Base-by-base conservation (phyloP, 2,797 vertebrate genomes). In the Mareca strepera region DNA sequence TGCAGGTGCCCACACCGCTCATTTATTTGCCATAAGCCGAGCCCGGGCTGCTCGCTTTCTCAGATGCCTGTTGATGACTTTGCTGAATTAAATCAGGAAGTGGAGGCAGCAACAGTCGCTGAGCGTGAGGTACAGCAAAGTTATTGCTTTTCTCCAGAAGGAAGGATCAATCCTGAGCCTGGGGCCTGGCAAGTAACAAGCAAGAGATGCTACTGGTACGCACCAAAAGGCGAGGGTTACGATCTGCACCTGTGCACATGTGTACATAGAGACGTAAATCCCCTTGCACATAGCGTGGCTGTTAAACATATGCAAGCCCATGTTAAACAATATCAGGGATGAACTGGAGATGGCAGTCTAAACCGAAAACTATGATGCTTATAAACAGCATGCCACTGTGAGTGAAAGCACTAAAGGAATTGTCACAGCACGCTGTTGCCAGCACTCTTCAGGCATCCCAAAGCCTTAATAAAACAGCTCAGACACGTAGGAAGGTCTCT, bases 291-390 rank as follows among this genome's bases (percentile, higher is more conserved):
- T 3, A 37, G 8, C 5, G 46, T 37, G 74, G 10, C 31, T 43
- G 35, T 46, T 6, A 37, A 58, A 35, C 2, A 0, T 23, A 29
- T 11, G 28, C 29, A 26, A 58, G 37, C 48, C 31, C 58, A 25
- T 35, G 15, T 70, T 21, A 33, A 75, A 80, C 86, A 72, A 1
- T 91, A 35, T 76, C 87, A n/a, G 77, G 43, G 70, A 29, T 74
- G 82, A 82, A 88, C 91, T 96, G 91, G 93, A 92, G 91, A 75
- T 91, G 95, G 94, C 93, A 96, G 90, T 52, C 22, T 85, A 63
- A 68, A 73, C 92, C 83, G 82, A 52, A 81, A 53, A 31, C 60
- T 7, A 79, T 8, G 44, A 1, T 7, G 39, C 59, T 18, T 26
- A 41, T 39, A 12, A 31, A 29, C 62, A 25, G 44, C 6, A 3